Conservation (phyloP, 2,113 vertebrate species). For the Otus sunia region DNA sequence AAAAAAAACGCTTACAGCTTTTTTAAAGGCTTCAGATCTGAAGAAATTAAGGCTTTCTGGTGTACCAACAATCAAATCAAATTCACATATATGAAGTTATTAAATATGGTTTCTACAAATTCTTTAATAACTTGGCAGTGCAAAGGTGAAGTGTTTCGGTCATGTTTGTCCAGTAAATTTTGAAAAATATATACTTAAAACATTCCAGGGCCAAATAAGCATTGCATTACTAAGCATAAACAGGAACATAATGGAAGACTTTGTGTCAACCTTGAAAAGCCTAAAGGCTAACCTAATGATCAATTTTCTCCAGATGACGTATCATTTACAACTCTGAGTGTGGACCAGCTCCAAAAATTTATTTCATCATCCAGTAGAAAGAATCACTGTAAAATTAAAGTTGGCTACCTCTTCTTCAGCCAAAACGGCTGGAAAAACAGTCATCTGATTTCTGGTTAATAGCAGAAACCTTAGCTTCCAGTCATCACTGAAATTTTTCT, state of each 20-base stretch:
- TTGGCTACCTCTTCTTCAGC: background rate
- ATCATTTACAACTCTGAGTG: background rate
- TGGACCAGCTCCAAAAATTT: background rate
- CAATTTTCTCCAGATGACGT: background rate
- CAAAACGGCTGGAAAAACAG: background rate
- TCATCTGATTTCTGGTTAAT: background rate
- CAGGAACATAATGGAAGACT: background rate
- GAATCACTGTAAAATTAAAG: background rate
- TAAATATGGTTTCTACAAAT: background rate
- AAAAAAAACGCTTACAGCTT: background rate
- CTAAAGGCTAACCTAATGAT: background rate
- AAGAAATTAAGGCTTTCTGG: background rate
- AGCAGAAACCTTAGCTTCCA: background rate
- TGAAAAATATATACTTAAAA: background rate
- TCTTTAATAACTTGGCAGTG: background rate
- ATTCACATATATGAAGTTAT: background rate
- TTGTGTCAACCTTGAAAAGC: background rate
- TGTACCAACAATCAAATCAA: background rate
- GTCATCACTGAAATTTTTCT: background rate
- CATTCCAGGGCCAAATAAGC: background rate
- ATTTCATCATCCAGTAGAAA: background rate
- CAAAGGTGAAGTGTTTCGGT: background rate
- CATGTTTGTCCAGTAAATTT: background rate
- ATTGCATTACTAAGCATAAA: background rate
- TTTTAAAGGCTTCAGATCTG: background rate